Evolutionary conservation across 2,113 vertebrate genomes (phyloP), one percentile per base, ranked within the genome.

Genomic region (Tychaedon coryphoeus): DNA sequence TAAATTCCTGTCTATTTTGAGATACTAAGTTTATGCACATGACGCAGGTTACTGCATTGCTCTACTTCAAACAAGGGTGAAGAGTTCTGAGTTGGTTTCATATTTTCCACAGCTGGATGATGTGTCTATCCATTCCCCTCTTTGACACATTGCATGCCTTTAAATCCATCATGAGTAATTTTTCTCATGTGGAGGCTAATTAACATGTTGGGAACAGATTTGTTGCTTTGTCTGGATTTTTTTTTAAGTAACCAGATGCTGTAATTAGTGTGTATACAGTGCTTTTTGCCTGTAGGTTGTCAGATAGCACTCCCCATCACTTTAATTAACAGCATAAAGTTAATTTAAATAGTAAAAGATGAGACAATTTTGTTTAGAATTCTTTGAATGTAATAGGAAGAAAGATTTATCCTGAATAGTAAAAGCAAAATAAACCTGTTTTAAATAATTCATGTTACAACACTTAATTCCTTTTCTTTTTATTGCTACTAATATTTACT

Each of bases 131-230:
- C 19, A 33, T 82, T 85, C 53, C 19, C 24, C 7, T 61, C 50
- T 83, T 40, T 65, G 90, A 16, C 71, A 86, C 19, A 61, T 29
- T 6, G 6, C 29, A 20, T 82, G 82, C 45, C 50, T 88, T 90
- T 70, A 92, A 81, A 90, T 48, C 38, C 50, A 86, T 48, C 64
- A 47, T 42, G 56, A 93, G 60, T 88, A 1, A 88, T 86, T 93
- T 93, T 86, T 95, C 64, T 50, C 20, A 79, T 66, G 40, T 54
- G 36, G n/a, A 76, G 67, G 47, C 70, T 94, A 94, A 95, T 90
- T 81, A 80, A 75, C 50, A 86, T 75, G 33, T 92, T 96, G 87
- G 85, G 70, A 97, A 81, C 85, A 95, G 92, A 94, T 89, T 93
- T 72, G 34, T 34, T 64, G 17, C 29, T 42, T 95, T 90, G 86